Base-by-base conservation (phyloP, 2,797 vertebrate species). In the Bryconaethiops microstoma region DNA sequence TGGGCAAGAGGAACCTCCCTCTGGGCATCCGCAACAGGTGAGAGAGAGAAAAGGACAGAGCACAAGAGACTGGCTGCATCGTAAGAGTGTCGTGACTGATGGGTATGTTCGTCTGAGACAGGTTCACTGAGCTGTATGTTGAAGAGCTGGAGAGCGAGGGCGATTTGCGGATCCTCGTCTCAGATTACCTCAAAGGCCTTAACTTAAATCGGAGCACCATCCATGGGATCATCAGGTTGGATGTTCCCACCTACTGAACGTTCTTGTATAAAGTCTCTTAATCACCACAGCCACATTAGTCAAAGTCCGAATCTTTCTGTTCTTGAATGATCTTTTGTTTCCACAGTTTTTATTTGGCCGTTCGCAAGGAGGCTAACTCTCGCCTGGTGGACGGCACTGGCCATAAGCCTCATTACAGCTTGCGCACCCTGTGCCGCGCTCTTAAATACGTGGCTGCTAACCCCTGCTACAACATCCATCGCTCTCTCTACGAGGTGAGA, bases 21-120 rank as follows among this genome's bases (percentile, higher is more conserved):
- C 94, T 96, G 70, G 98, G 98, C 88, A 96, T 99, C 87, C 96
- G 98, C 88, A 99, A 99, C 92, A 95, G 98, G 97, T 98, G 82
- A 90, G 71, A 13, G 35, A 35, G 17, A 12, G 17, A 39, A 23
- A 2, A 21, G 6, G 16, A 14, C 57, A 6, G n/a, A 0, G 42
- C 45, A 52, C 45, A 10, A 21, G 57, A 60, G 7, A 17, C 35
- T 35, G 35, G 35, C 35, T 35, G 35, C 35, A 35, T 7, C 29
- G 29, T 16, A 71, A n/a, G 1, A 63, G 69, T 71, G 14, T 23
- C 13, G 19, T 14, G 25, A 62, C 10, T 79, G 57, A 5, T 77
- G 57, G 59, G 48, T 19, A n/a, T 42, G 7, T 21, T 0, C 83
- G 42, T 82, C 5, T 48, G 52, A 86, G 82, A 2, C 5, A 99